These are phyloP conservation scores for Eupristina koningsbergeri DNA, from an alignment of 1,140 invertebrate genomes.

Conservation along the genomic window DNA sequence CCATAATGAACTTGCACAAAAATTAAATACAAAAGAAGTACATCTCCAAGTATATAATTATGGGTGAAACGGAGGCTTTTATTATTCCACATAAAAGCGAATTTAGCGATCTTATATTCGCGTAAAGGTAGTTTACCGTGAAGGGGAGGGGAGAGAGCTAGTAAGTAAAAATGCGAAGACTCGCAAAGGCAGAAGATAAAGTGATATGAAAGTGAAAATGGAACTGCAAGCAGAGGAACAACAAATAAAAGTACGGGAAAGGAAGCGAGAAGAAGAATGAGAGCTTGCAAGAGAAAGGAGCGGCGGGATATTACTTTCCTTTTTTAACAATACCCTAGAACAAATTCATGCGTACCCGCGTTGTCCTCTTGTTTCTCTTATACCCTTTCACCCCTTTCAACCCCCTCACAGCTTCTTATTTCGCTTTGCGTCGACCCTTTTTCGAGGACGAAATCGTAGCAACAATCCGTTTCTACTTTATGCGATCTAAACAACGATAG, in stretches of 20 bases:
- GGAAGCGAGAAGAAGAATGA: slow-evolving; percentile 47
- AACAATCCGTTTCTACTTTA: slow-evolving; percentile 58
- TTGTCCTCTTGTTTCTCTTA: too few species aligned
- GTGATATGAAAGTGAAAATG: slow-evolving; percentile 32
- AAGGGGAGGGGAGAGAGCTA: not conserved
- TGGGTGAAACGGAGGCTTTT: not conserved
- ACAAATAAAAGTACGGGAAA: slow-evolving; percentile 52
- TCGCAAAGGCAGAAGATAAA: slow-evolving; percentile 27
- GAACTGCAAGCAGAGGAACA: not conserved
- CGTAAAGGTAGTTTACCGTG: not conserved
- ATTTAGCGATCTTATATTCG: slow-evolving; percentile 1
- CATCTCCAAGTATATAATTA: not conserved
- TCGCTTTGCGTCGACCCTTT: slow-evolving; percentile 23
- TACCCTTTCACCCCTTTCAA: too few species aligned
- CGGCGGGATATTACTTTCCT: slow-evolving; percentile 44
- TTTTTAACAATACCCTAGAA: slow-evolving; percentile 50
- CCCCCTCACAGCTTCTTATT: too few species aligned
- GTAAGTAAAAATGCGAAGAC: not conserved
- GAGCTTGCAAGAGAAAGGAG: not conserved
- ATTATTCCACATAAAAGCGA: not conserved
- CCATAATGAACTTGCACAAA: not conserved
- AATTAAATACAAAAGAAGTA: slow-evolving; percentile 20
- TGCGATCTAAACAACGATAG: slow-evolving; percentile 25
- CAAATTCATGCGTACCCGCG: slow-evolving; percentile 58
- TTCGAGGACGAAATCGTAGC: not conserved